Percentiles rank a stretch among this genome's conserved stretches.
These are phyloP conservation scores for Melitaea cinxia DNA, from an alignment of 1,140 invertebrate species.

Conservation along the genomic window DNA sequence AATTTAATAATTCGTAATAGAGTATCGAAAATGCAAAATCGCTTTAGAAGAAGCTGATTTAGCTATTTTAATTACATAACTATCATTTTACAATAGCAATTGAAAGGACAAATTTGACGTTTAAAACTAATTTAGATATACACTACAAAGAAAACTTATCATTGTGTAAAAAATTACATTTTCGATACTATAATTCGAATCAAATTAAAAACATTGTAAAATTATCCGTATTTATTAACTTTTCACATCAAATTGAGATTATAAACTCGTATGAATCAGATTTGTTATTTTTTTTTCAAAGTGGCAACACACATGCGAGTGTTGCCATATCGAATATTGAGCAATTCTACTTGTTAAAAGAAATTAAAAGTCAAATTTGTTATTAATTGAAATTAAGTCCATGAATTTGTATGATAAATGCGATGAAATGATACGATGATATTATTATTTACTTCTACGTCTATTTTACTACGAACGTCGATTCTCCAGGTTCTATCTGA, in stretches of 20 bases:
- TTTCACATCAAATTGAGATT: neutral
- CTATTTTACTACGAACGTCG: conserved; percentile 43
- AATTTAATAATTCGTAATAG: too few relatives aligned
- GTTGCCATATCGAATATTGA: neutral
- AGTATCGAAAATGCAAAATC: neutral
- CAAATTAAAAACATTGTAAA: neutral
- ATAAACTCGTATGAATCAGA: neutral
- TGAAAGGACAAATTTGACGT: too few relatives aligned
- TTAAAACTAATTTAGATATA: too few relatives aligned
- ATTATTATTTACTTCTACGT: conserved; percentile 26
- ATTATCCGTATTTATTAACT: neutral
- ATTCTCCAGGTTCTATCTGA: conserved; percentile 18
- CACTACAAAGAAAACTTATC: too few relatives aligned
- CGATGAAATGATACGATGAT: conserved; percentile 39
- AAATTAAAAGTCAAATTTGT: neutral
- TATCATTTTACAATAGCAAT: too few relatives aligned
- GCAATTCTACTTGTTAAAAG: neutral
- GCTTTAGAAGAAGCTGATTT: neutral
- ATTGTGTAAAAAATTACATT: too few relatives aligned
- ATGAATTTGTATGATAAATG: conserved; percentile 33
- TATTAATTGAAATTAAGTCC: neutral
- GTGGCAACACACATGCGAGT: neutral
- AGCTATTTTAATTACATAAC: too few relatives aligned
- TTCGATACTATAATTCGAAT: neutral
- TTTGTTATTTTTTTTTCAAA: neutral